Evolutionary conservation across 1,140 invertebrate species (phyloP).

Genomic region (Globodera rostochiensis): DNA sequence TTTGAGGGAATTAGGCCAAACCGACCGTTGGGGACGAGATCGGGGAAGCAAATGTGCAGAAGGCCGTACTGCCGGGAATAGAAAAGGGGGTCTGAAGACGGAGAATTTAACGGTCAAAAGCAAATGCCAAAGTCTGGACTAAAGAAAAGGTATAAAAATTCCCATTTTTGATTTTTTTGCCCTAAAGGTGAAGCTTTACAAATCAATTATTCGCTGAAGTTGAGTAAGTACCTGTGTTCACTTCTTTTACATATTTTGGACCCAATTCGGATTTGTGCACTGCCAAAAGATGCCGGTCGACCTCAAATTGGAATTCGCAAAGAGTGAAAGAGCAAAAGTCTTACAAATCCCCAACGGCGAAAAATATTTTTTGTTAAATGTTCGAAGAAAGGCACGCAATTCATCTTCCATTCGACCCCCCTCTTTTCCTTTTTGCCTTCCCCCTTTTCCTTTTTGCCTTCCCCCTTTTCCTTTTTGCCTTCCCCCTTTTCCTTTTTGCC

Average conservation of each 20-base stretch:
- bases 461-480: neutral
- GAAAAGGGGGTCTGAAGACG: conserved; percentile 36
- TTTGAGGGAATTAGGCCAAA: conserved; percentile 12
- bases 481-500: neutral
- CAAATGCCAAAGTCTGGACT: too few relatives aligned
- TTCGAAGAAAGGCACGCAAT: neutral
- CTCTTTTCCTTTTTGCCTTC: neutral
- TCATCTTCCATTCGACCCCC: neutral
- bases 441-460: neutral
- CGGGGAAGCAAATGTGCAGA: conserved; percentile 48
- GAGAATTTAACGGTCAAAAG: neutral
- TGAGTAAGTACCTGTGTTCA: conserved; percentile 28
- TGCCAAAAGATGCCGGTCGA: conserved; percentile 11
- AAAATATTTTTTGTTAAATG: too few relatives aligned
- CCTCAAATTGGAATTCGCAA: neutral
- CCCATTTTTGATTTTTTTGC: too few relatives aligned
- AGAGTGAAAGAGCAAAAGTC: neutral
- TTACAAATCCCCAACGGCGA: too few relatives aligned
- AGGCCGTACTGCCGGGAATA: conserved; percentile 45
- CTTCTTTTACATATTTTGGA: conserved; percentile 7
- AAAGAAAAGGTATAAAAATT: too few relatives aligned
- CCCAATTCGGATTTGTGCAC: conserved; percentile 26
- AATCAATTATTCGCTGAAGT: too few relatives aligned
- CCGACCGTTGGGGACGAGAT: conserved; percentile 42
- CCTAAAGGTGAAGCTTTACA: too few relatives aligned